Evolutionary conservation across 2,797 vertebrate species (phyloP).

Genomic region (Alcedo quadribrachys): DNA sequence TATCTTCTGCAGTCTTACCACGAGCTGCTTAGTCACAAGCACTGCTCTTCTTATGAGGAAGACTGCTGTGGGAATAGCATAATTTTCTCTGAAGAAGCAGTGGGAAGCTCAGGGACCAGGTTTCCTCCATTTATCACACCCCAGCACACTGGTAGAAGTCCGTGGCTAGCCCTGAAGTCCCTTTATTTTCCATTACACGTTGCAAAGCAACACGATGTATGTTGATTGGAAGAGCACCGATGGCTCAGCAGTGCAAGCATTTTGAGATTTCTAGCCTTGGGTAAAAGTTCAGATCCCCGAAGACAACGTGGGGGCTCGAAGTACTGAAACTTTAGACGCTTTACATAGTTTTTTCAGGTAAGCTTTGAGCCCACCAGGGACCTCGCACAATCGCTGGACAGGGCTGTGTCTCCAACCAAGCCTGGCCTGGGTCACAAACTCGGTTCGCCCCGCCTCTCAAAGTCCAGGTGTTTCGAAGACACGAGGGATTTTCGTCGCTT

Average conservation of each 20-base stretch:
- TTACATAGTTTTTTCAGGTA: fast-evolving
- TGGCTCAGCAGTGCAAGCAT: neutral
- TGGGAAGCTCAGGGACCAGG: fast-evolving
- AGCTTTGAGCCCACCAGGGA: neutral
- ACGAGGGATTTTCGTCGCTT: fast-evolving
- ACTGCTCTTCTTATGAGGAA: neutral
- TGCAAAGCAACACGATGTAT: fast-evolving
- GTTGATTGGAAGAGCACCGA: too few relatives aligned
- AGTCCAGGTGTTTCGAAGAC: fast-evolving
- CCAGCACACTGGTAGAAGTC: fast-evolving
- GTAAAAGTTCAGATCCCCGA: neutral
- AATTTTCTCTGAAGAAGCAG: neutral
- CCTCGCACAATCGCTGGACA: fast-evolving
- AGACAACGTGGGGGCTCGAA: fast-evolving
- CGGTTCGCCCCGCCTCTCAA: neutral
- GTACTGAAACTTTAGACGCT: neutral
- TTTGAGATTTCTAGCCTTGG: neutral
- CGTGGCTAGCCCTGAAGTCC: neutral
- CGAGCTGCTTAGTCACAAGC: neutral
- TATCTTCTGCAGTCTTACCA: neutral
- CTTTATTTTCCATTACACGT: neutral
- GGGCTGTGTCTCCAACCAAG: fast-evolving
- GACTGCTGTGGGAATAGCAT: neutral
- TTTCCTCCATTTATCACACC: neutral
- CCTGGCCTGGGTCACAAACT: fast-evolving